Evolutionary conservation across 2,888 invertebrate species (phyloP).

Genomic region (Chesias legatella): DNA sequence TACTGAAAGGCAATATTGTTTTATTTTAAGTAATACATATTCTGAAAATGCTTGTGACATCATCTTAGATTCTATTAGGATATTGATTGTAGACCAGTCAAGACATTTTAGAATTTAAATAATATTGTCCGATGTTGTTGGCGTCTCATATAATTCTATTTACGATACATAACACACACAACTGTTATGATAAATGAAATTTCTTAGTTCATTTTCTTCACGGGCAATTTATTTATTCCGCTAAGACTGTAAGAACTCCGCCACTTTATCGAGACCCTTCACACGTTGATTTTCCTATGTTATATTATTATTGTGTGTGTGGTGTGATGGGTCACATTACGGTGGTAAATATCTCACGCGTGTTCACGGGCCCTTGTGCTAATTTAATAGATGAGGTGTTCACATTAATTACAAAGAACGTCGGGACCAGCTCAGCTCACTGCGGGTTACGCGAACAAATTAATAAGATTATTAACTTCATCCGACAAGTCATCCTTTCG

Average conservation of each 20-base stretch:
- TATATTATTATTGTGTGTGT: conserved; percentile 17
- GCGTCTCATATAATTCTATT: too few species aligned
- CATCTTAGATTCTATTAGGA: too few species aligned
- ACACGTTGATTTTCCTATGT: conserved; percentile 12
- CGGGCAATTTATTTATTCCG: conserved; percentile 74
- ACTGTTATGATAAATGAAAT: conserved; percentile 72
- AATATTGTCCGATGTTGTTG: too few species aligned
- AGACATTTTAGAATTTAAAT: too few species aligned
- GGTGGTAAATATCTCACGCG: conserved; percentile 57
- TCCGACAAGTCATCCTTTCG: conserved; percentile 75
- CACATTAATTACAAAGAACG: conserved; percentile 79
- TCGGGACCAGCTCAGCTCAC: conserved; percentile 67
- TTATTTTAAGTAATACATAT: too few species aligned
- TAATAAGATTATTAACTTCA: conserved; percentile 77
- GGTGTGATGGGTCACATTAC: conserved; percentile 41
- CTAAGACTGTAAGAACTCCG: conserved; percentile 54
- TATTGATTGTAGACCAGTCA: too few species aligned
- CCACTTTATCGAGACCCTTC: conserved; percentile 45
- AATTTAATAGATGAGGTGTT: conserved; percentile 80
- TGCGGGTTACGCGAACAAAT: conserved; percentile 68
- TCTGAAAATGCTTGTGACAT: too few species aligned
- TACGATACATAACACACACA: conserved; percentile 39
- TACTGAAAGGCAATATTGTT: too few species aligned
- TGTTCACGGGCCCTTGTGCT: conserved; percentile 69
- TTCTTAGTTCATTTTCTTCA: conserved; percentile 72